These are phyloP conservation scores for Drosophila heteroneura DNA, from an alignment of 2,888 invertebrate species.

Conservation along the genomic window DNA sequence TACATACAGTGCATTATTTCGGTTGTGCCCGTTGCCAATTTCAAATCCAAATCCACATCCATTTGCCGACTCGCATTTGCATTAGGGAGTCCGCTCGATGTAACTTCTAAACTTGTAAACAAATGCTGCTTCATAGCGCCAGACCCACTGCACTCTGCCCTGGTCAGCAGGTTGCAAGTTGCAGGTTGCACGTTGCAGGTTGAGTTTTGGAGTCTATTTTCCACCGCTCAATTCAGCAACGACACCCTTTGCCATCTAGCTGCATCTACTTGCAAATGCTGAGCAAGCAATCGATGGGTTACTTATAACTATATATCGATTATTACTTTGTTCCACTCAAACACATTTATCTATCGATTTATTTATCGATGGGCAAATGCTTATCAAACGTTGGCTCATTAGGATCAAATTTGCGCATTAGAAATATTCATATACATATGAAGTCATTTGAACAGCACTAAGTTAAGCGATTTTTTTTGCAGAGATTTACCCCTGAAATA, in stretches of 20 bases:
- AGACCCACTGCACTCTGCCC: not conserved
- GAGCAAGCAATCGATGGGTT: not conserved
- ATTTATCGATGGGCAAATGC: not conserved
- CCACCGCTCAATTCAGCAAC: too few species aligned
- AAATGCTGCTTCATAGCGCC: not conserved
- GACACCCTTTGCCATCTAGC: not conserved
- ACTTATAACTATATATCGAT: not conserved
- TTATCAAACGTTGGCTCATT: not conserved
- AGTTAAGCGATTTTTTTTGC: not conserved
- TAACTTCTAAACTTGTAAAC: constrained; percentile 3
- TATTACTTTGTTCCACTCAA: not conserved
- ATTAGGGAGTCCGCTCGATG: not conserved
- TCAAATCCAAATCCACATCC: constrained; percentile 2
- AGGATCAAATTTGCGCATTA: not conserved
- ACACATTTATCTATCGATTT: constrained; percentile 7
- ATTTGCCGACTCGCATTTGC: constrained; percentile 1
- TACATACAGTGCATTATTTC: constrained; percentile 9
- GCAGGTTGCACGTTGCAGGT: not conserved
- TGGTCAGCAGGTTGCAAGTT: not conserved
- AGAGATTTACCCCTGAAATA: not conserved
- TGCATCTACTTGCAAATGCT: not conserved
- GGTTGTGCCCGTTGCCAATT: constrained; percentile 1
- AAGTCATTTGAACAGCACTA: not conserved
- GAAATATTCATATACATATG: not conserved
- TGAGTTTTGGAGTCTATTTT: not conserved